Conservation (phyloP, 2,888 invertebrate genomes). For the Andrena trimmerana region DNA sequence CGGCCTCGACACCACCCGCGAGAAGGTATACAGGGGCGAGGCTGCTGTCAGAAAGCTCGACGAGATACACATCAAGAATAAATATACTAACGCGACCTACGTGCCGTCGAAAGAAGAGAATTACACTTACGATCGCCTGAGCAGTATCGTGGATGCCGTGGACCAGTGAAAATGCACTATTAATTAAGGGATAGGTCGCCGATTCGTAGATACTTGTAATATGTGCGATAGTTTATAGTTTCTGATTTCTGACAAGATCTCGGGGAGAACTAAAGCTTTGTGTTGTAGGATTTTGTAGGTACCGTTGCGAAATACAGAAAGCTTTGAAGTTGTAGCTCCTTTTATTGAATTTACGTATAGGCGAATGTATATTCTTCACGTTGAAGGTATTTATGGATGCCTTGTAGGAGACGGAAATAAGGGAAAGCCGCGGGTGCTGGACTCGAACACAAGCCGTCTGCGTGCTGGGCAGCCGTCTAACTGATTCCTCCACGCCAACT, state of each 20-base stretch:
- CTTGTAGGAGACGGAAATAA: not conserved
- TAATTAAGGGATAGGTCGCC: not conserved
- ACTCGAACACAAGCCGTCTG: too few relatives aligned
- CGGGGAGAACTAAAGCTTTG: not conserved
- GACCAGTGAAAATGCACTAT: not conserved
- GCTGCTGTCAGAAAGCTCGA: conserved; percentile 67
- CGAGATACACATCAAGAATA: conserved; percentile 17
- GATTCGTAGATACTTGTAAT: too few relatives aligned
- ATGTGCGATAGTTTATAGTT: too few relatives aligned
- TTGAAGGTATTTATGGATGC: too few relatives aligned
- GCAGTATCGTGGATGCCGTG: conserved; percentile 18
- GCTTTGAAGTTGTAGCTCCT: not conserved
- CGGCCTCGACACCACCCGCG: conserved; percentile 71
- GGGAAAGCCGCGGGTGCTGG: too few relatives aligned
- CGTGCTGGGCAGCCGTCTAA: too few relatives aligned
- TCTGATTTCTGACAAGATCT: too few relatives aligned
- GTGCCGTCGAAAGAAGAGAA: not conserved
- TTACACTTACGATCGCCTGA: not conserved
- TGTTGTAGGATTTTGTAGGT: conserved; percentile 13
- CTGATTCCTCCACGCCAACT: too few relatives aligned
- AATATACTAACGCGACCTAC: not conserved
- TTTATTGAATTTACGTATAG: not conserved
- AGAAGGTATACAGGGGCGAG: conserved; percentile 72
- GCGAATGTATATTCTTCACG: too few relatives aligned
- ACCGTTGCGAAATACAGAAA: conserved; percentile 32